Evolutionary conservation across 1,140 invertebrate species (phyloP), one percentile per base, ranked within the genome.

Genomic region (Drosophila mayri): DNA sequence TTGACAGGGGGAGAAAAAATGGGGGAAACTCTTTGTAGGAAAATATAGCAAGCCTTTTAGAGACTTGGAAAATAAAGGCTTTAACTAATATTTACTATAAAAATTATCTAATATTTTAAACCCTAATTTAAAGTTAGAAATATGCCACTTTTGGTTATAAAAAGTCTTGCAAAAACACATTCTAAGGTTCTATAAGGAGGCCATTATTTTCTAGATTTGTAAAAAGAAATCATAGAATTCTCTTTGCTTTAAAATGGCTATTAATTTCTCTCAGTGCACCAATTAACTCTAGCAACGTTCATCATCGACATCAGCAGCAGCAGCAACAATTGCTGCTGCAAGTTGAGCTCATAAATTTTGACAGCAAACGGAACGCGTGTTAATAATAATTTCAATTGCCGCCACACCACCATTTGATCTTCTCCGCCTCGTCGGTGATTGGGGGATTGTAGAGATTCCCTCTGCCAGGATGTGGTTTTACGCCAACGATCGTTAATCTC

Each of bases 331-430:
- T 84, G 81, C 64, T 62, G 28, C 8, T 30, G 64, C 79, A 81
- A 80, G 46, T 81, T 61, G 66, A 44, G 79, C 83, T 88, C 85
- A 90, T 88, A 88, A 84, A 88, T 88, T 88, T 90, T 64, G 76
- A 88, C 80, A 83, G 84, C 84, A 79, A 88, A 88, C 71, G 76
- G 80, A 77, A 77, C 66, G 76, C 76, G 75, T 78, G 76, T 78
- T 78, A 78, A 78, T 78, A 78, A 78, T 78, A 78, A 78, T 78
- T 78, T 78, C 76, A 78, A 71, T 78, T 71, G 76, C 65, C 35
- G 52, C 43, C 59, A 47, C 57, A 47, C 57, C 63, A 38, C 16
- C 65, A 68, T 79, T 82, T 79, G 73, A 81, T 73, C 55, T 81
- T 77, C 63, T 68, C 74, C 74, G 71, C 40, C 68, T 37, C 0